These are phyloP conservation scores for Scaptomyza parva DNA, from an alignment of 2,888 invertebrate species.

Conservation along the genomic window DNA sequence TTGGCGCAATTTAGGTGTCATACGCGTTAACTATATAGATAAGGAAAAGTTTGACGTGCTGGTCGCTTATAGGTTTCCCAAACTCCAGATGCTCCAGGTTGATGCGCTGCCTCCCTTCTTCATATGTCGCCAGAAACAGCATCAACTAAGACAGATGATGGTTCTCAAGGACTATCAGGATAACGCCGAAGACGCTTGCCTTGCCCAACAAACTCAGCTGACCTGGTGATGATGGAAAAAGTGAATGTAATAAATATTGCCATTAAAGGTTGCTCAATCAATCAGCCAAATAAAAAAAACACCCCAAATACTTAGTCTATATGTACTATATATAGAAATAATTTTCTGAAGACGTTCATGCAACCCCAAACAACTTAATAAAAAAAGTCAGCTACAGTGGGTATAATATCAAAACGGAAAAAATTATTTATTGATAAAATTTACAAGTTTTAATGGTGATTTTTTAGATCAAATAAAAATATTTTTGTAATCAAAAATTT, in stretches of 20 bases:
- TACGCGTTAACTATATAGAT: constrained; percentile 49
- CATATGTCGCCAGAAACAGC: constrained; percentile 37
- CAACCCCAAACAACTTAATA: not conserved
- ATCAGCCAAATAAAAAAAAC: not conserved
- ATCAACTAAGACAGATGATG: constrained; percentile 40
- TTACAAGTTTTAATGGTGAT: not conserved
- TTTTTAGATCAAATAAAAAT: too few relatives aligned
- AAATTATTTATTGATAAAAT: not conserved
- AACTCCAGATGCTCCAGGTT: constrained; percentile 55
- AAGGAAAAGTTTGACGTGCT: constrained; percentile 51
- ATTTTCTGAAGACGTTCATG: not conserved
- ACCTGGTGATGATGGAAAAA: constrained; percentile 15
- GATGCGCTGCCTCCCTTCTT: constrained; percentile 65
- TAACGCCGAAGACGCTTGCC: not conserved
- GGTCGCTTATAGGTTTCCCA: constrained; percentile 47
- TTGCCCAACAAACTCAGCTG: constrained; percentile 7
- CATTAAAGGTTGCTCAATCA: not conserved
- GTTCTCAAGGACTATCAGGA: not conserved
- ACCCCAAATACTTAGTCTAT: not conserved
- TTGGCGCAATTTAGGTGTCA: constrained; percentile 22
- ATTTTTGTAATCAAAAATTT: not conserved
- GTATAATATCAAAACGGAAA: not conserved
- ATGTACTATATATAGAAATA: not conserved
- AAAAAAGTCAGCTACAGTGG: not conserved
- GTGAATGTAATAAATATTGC: not conserved